Base-by-base conservation (phyloP, 2,113 vertebrate species). In the Sylvilagus bachmani region DNA sequence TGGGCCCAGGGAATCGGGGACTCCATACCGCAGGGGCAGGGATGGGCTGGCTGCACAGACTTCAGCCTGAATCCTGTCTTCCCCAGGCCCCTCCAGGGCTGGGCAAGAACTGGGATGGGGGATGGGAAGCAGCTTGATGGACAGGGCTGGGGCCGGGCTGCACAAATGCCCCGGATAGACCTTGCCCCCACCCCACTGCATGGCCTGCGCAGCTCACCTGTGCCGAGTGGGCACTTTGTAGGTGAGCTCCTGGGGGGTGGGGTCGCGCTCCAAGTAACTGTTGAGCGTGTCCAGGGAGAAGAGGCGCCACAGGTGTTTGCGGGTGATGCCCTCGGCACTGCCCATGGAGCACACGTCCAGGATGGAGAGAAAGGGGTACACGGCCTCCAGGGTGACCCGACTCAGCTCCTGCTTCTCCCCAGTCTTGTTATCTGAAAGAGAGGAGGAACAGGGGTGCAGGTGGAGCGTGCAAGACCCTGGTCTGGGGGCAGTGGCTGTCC, bases 221-320 rank as follows among this genome's bases (percentile, higher is more conserved):
- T 99, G 99, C 92, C 96, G 97, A 24, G 98, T 99, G 31, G 99
- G 98, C 44, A 98, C 98, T 92, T 93, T 97, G 96, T 98, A 98
- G 74, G 94, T 98, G 86, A 99, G 98, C 92, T 99, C 99, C 0
- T 49, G 16, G 12, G 98, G 96, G 33, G 98, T 90, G 0, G 98
- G 99, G 70, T 98, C 98, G 16, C 58, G 98, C 12, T 98, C 87
- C 97, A 99, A 97, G 95, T 98, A 98, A 61, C 98, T 86, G 80
- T 99, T 99, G 93, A 99, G 95, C 10, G 29, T 95, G n/a, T 99
- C 98, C 97, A 99, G 96, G 87, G 99, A 99, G 82, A 99, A 99
- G 80, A 99, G 99, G 17, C 73, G 95, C 99, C 99, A 99, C 16
- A 99, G 98, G 31, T 98, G 98, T 49, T 95, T 58, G 84, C 98